Conservation (phyloP, 2,113 vertebrate genomes). For the Acanthochromis polyacanthus region DNA sequence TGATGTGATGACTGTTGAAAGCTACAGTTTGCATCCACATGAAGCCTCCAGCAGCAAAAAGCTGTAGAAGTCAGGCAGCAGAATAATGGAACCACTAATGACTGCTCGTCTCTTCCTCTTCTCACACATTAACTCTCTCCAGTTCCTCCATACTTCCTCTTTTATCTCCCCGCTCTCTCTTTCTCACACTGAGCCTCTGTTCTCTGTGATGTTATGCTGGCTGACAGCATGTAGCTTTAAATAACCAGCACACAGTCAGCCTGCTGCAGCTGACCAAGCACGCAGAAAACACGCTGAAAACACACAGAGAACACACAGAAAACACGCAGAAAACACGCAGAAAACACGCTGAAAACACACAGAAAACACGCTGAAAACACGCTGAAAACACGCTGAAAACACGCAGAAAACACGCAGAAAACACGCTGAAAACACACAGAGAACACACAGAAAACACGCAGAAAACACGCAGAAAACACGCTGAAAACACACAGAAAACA, state of each 20-base stretch:
- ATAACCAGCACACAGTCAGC: conserved; percentile 62
- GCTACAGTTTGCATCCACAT: neutral
- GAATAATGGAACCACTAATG: conserved; percentile 23
- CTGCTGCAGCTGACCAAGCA: conserved; percentile 26
- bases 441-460: no score
- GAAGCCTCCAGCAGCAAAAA: neutral
- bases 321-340: no score
- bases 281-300: no score
- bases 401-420: no score
- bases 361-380: no score
- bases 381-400: no score
- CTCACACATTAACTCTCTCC: conserved; percentile 32
- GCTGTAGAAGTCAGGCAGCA: neutral
- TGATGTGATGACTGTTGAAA: neutral
- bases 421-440: no score
- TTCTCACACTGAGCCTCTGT: neutral
- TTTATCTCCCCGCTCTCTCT: conserved; percentile 1
- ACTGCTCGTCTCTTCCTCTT: conserved; percentile 21
- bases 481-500: no score
- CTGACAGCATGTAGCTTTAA: conserved; percentile 79
- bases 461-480: no score
- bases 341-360: no score
- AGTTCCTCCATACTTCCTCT: conserved; percentile 14
- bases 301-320: no score
- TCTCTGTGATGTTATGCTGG: conserved; percentile 67